These are phyloP conservation scores for Dryobotodes eremita DNA, from an alignment of 2,888 invertebrate genomes.

Conservation along the genomic window DNA sequence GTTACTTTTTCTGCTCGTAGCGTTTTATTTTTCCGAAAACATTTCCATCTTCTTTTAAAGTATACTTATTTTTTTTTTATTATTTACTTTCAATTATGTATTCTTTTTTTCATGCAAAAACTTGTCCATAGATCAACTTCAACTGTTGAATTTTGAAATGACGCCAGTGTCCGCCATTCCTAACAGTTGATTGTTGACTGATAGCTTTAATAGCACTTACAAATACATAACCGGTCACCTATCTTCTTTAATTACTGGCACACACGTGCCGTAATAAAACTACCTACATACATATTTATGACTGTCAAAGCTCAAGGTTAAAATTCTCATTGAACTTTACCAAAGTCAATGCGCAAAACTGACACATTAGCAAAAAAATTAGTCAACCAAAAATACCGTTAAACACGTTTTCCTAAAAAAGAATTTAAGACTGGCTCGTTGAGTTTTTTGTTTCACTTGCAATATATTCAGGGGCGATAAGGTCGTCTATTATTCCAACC, in stretches of 20 bases:
- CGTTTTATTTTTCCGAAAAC: neutral
- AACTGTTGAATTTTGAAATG: neutral
- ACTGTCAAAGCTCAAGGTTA: slow-evolving; percentile 30
- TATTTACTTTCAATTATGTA: too few species aligned
- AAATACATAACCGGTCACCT: neutral
- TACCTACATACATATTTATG: neutral
- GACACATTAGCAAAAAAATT: slow-evolving; percentile 18
- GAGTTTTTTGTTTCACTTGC: slow-evolving; percentile 33
- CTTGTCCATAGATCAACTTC: neutral
- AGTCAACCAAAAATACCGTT: neutral
- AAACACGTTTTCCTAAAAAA: neutral
- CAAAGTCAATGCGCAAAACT: slow-evolving; percentile 14
- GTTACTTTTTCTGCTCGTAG: neutral
- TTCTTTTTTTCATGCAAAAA: neutral
- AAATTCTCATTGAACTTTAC: slow-evolving; percentile 34
- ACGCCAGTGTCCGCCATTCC: neutral
- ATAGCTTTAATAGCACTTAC: slow-evolving; percentile 15
- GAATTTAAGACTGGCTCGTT: slow-evolving; percentile 19
- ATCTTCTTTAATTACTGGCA: slow-evolving; percentile 23
- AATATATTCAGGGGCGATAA: slow-evolving; percentile 51
- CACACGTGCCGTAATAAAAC: neutral
- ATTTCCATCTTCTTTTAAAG: neutral
- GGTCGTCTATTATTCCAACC: slow-evolving; percentile 52
- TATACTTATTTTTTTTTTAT: neutral
- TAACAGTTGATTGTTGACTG: slow-evolving; percentile 5